These are phyloP conservation scores for Lasioglossum baleicum DNA, from an alignment of 1,140 invertebrate species.

Conservation along the genomic window DNA sequence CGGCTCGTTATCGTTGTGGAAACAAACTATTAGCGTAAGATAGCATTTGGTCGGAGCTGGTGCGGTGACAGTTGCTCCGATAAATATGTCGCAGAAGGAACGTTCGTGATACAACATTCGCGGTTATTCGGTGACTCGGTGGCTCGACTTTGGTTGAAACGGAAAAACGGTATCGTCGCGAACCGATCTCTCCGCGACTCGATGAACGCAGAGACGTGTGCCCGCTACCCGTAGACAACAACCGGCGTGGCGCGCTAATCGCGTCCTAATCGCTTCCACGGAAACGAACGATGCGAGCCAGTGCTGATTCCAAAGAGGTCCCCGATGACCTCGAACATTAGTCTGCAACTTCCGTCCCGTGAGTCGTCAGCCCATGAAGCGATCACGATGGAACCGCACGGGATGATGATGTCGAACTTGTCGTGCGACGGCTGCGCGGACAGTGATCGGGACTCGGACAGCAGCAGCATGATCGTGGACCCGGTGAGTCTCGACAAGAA, in stretches of 20 bases:
- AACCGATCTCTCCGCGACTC: no score
- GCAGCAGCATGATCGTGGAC: constrained; percentile 78
- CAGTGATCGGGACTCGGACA: constrained; percentile 77
- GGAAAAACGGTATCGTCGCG: no score
- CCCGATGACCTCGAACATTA: constrained; percentile 5
- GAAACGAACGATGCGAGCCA: constrained; percentile 13
- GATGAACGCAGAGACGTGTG: no score
- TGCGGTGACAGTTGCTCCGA: constrained; percentile 62
- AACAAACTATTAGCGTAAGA: constrained; percentile 79
- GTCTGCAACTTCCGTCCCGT: neutral
- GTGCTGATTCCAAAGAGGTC: neutral
- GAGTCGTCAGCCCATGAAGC: constrained; percentile 44
- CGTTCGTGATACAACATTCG: neutral
- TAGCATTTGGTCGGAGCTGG: constrained; percentile 62
- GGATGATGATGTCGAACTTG: constrained; percentile 71
- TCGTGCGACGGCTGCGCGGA: constrained; percentile 77
- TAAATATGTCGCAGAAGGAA: constrained; percentile 63
- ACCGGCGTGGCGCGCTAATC: no score
- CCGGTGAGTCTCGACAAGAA: constrained; percentile 77
- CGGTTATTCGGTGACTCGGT: neutral
- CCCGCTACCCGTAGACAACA: no score
- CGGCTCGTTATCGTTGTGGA: constrained; percentile 74
- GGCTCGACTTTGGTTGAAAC: neutral
- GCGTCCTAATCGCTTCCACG: no score
- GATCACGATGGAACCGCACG: constrained; percentile 60